Conservation (phyloP, 2,888 invertebrate species). For the Parnassius mnemosyne region DNA sequence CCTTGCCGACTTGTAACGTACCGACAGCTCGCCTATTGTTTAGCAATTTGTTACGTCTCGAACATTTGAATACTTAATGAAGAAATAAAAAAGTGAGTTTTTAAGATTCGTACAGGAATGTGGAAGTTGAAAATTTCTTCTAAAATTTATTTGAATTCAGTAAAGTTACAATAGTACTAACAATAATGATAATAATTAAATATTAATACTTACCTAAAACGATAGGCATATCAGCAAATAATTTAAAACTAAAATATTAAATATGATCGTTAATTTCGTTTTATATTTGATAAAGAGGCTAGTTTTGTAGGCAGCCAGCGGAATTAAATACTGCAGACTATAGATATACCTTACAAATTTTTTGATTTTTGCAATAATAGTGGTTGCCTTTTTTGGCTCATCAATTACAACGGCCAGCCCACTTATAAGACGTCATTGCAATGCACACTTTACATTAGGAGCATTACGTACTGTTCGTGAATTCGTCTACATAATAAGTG, state of each 20-base stretch:
- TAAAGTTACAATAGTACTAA: too few relatives aligned
- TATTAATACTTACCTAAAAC: too few relatives aligned
- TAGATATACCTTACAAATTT: not conserved
- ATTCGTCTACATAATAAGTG: conserved; percentile 61
- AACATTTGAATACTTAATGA: conserved; percentile 20
- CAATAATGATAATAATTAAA: too few relatives aligned
- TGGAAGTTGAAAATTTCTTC: too few relatives aligned
- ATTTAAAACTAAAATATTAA: too few relatives aligned
- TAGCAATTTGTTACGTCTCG: conserved; percentile 57
- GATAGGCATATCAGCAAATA: too few relatives aligned
- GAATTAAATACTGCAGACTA: too few relatives aligned
- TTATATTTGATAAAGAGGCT: too few relatives aligned
- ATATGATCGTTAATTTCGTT: too few relatives aligned
- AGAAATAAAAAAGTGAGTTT: conserved; percentile 5
- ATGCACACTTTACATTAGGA: conserved; percentile 48
- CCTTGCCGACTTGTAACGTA: conserved; percentile 42
- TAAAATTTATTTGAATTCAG: too few relatives aligned
- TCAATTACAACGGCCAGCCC: conserved; percentile 67
- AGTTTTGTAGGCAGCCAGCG: too few relatives aligned
- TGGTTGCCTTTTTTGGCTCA: conserved; percentile 33
- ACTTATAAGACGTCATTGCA: conserved; percentile 51
- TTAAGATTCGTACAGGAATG: too few relatives aligned
- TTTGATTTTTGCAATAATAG: conserved; percentile 2
- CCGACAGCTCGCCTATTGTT: conserved; percentile 54
- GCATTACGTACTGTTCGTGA: conserved; percentile 50